phyloP scores from a whole-genome alignment of 1,140 invertebrate genomes.

The Macrobrachium rosenbergii region DNA sequence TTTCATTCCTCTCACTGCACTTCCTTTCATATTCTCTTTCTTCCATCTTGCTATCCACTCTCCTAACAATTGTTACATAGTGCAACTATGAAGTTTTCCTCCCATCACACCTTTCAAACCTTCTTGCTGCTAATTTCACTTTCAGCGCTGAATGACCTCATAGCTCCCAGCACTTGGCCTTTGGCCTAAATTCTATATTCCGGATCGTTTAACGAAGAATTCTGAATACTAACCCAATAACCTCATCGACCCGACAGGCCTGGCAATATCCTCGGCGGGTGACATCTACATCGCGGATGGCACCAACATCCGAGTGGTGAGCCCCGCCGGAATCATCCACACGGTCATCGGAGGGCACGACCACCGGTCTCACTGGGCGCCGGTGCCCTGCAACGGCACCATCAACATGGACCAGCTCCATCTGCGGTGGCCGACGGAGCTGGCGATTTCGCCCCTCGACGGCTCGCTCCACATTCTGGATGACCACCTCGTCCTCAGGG shows the following conservation, averaged over 20 bases:
- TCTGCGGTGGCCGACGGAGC: conserved; percentile 93
- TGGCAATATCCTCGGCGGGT: conserved; percentile 89
- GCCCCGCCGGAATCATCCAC: conserved; percentile 90
- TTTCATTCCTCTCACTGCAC: no score
- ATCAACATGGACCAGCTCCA: conserved; percentile 88
- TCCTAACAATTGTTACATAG: no score
- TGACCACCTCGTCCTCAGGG: conserved; percentile 85
- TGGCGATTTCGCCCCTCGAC: conserved; percentile 94
- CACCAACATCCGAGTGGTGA: conserved; percentile 93
- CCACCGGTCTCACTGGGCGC: conserved; percentile 96
- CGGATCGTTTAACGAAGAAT: no score
- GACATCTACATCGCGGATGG: conserved; percentile 92
- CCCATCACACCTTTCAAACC: no score
- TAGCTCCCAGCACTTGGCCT: no score
- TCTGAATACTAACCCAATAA: background rate
- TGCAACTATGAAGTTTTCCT: no score
- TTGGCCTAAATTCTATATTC: no score
- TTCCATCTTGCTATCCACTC: no score
- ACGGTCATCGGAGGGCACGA: conserved; percentile 96
- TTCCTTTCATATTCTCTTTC: no score
- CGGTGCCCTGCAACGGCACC: conserved; percentile 94
- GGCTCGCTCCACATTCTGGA: conserved; percentile 96
- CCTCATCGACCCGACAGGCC: conserved; percentile 70
- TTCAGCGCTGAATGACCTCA: background rate
- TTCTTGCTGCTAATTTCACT: no score